Conservation (phyloP, 2,797 vertebrate species). For the Rhinatrema bivittatum region DNA sequence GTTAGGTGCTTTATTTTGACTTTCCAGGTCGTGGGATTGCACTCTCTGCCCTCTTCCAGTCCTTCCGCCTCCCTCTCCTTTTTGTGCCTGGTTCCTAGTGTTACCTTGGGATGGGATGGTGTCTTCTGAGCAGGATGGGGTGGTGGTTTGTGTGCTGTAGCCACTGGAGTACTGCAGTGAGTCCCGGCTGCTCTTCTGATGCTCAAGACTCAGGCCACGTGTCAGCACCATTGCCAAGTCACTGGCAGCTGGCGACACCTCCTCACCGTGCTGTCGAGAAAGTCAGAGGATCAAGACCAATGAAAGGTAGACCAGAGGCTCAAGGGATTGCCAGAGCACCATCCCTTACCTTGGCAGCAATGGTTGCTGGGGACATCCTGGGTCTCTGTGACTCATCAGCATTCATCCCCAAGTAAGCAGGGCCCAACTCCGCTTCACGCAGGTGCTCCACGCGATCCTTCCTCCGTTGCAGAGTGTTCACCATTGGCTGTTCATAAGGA, state of each 20-base stretch:
- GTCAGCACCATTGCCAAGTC: conserved; percentile 94
- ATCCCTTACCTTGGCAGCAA: conserved; percentile 78
- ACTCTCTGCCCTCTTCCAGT: no score
- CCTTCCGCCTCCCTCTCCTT: no score
- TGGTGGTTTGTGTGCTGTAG: conserved; percentile 93
- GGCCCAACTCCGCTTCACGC: conserved; percentile 67
- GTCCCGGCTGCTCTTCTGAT: conserved; percentile 93
- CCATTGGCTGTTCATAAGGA: conserved; percentile 71
- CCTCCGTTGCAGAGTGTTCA: conserved; percentile 70
- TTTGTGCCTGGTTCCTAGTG: no score
- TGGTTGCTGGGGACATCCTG: conserved; percentile 74
- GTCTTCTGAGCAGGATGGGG: conserved; percentile 93
- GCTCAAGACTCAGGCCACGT: conserved; percentile 84
- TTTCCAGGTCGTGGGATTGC: no score
- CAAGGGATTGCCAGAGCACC: neutral
- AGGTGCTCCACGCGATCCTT: conserved; percentile 78
- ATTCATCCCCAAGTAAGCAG: conserved; percentile 46
- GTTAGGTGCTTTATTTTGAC: no score
- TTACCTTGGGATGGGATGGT: conserved; percentile 96
- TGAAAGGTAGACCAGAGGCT: neutral
- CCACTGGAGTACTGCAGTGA: conserved; percentile 92
- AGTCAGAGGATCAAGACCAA: neutral
- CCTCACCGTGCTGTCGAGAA: conserved; percentile 75
- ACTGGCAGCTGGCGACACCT: conserved; percentile 84
- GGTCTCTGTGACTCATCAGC: conserved; percentile 65